These are phyloP conservation scores for Okamejei kenojei DNA, from an alignment of 2,797 vertebrate species.

Conservation along the genomic window DNA sequence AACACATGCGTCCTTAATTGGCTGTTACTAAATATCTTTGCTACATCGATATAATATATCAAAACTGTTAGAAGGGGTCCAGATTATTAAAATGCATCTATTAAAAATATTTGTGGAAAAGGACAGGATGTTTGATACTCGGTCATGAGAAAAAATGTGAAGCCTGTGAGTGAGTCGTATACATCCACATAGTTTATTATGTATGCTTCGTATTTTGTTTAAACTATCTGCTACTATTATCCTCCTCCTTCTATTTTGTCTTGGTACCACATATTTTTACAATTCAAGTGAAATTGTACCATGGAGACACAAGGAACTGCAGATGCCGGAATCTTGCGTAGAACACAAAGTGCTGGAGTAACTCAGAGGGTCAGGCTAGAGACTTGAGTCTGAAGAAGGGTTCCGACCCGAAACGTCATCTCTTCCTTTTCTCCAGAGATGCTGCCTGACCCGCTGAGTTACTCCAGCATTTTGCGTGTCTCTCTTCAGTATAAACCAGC, in stretches of 20 bases:
- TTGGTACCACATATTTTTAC: slow-evolving; percentile 4
- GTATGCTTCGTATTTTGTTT: background rate
- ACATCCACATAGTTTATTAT: slow-evolving; percentile 22
- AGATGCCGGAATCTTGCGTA: too few species aligned
- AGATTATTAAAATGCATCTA: slow-evolving; percentile 11
- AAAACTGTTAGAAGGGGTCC: slow-evolving; percentile 32
- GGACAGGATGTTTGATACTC: slow-evolving; percentile 32
- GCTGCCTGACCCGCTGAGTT: too few species aligned
- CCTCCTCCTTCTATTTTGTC: background rate
- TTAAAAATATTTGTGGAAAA: slow-evolving; percentile 34
- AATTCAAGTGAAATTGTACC: background rate
- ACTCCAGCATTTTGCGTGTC: too few species aligned
- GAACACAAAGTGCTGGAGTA: too few species aligned
- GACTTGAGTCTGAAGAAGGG: too few species aligned
- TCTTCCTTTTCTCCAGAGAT: too few species aligned
- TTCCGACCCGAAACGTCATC: too few species aligned
- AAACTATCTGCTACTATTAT: background rate
- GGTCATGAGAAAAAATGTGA: slow-evolving; percentile 20
- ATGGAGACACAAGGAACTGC: background rate
- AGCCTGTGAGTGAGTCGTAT: slow-evolving; percentile 17
- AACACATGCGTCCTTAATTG: slow-evolving; percentile 29
- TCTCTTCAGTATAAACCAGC: too few species aligned
- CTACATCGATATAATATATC: slow-evolving; percentile 24
- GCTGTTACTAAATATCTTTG: slow-evolving; percentile 33
- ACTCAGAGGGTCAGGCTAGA: too few species aligned